Base-by-base conservation (phyloP, 2,888 invertebrate genomes). In the Cheilosia urbana region DNA sequence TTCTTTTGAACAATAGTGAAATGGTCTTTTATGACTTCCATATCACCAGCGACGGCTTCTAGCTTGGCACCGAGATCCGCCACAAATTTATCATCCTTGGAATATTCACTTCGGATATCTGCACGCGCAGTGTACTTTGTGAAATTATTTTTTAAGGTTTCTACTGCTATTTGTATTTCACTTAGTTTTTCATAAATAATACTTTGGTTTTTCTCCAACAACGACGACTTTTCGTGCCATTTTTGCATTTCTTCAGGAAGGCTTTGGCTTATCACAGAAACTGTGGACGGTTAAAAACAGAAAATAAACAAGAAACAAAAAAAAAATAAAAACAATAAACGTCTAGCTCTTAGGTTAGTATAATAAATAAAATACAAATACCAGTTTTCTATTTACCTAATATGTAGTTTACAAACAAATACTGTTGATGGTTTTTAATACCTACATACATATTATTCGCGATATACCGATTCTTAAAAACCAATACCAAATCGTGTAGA, bases 241-340 rank as follows among this genome's bases (percentile, higher is more conserved):
- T 94, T 93, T 91, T 96, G 96, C 65, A 96, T 91, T 2, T 94
- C 95, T 90, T 95, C 95, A 65, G 95, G 95, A 88, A 96, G 94
- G 79, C 94, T 94, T 90, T 94, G 94, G 91, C 94, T 96, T 89
- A 95, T 95, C 81, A 95, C 95, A 91, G 94, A 92, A 89, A 96
- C 95, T 94, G 92, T 88, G 88, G 89, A 84, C 49, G 78, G 49
- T 24, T 55, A 45, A 55, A 79, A 62, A 42, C 21, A 21, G 27
- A 37, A 60, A 60, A 72, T 55, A 45, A n/a, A 58, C 6, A 47
- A 60, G 17, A 24, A 49, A 27, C 3, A 6, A 87, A 27, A 40
- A 34, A 34, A n/a, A 65, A 55, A 17, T 17, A 63, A 58, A 27
- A 77, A 9, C 47, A 77, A 58, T 45, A 21, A 34, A 27, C 21